Base-by-base conservation (phyloP, 2,888 invertebrate genomes). In the Anthophora plumipes region DNA sequence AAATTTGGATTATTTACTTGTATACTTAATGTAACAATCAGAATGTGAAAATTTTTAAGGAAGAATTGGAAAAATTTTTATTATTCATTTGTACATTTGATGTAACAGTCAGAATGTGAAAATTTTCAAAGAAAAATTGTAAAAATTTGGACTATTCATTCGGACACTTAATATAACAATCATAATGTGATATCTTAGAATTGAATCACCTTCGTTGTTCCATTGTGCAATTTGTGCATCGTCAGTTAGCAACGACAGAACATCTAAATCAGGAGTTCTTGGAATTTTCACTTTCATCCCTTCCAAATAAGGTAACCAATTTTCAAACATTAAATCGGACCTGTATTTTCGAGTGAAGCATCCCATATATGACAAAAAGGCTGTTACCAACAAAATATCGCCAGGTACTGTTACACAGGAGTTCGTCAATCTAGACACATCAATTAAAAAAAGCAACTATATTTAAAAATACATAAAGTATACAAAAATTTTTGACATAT, bases 341-440 rank as follows among this genome's bases (percentile, higher is more conserved):
- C 99, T 95, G 92, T 98, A 99, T 64, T 95, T 95, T 82, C 97
- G 96, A 41, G 97, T 98, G 93, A 99, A 99, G 91, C 98, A 98
- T 1, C 99, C 99, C 43, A 98, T 97, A 92, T 99, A 99, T 0
- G 98, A 98, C 70, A 99, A 97, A 93, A 99, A 99, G 14, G 98
- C 98, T 0, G 98, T 97, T 46, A 98, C 96, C 39, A 98, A 93
- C 0, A 99, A 94, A 43, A 98, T 96, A 90, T 99, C 98, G 0
- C 99, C 99, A 0, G 98, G 98, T 72, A 99, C 94, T 79, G 97
- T 97, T 37, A 95, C 94, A 39, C 96, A 97, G 14, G 97, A 96
- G 78, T 95, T 94, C 85, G 96, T 96, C 73, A 97, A 95, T 85
- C 96, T 96, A 72, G 92, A 92, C 59, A 17, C 25, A 52, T 11